phyloP scores from a whole-genome alignment of 2,797 vertebrate genomes.

The Pseudomugil tenellus region DNA sequence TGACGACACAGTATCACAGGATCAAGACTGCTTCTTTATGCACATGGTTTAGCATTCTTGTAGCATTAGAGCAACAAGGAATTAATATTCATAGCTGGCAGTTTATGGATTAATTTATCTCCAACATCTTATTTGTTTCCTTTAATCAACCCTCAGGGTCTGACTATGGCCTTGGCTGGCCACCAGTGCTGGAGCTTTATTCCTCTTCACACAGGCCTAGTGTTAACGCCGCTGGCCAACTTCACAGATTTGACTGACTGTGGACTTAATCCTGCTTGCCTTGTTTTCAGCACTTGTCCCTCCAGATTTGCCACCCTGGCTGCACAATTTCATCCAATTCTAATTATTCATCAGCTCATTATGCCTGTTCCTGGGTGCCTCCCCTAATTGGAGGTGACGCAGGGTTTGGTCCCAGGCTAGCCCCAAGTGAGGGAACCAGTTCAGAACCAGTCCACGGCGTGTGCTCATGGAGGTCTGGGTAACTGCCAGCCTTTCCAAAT shows the following conservation, averaged over 20 bases:
- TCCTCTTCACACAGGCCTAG: conserved; percentile 85
- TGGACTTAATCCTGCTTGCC: conserved; percentile 92
- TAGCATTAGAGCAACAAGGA: conserved; percentile 24
- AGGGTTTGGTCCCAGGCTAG: conserved; percentile 79
- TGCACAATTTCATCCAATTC: conserved; percentile 89
- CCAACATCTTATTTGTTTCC: conserved; percentile 76
- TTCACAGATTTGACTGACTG: conserved; percentile 93
- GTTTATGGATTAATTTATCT: conserved; percentile 82
- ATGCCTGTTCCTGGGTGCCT: conserved; percentile 74
- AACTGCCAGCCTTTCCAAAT: conserved; percentile 76
- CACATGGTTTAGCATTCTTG: conserved; percentile 40
- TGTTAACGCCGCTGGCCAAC: conserved; percentile 87
- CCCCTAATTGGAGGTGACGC: conserved; percentile 84
- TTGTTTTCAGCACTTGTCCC: conserved; percentile 95
- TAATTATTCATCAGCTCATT: conserved; percentile 91
- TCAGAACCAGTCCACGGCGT: conserved; percentile 79
- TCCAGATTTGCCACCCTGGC: conserved; percentile 92
- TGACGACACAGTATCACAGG: conserved; percentile 41
- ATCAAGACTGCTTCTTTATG: conserved; percentile 43
- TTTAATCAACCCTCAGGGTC: conserved; percentile 73
- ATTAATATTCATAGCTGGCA: conserved; percentile 69
- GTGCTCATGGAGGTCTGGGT: conserved; percentile 71
- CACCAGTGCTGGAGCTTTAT: conserved; percentile 86
- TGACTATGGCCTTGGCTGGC: conserved; percentile 81
- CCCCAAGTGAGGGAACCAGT: conserved; percentile 85